These are phyloP conservation scores for Apistogramma diplotaenia DNA, from an alignment of 2,113 vertebrate species.

Conservation along the genomic window DNA sequence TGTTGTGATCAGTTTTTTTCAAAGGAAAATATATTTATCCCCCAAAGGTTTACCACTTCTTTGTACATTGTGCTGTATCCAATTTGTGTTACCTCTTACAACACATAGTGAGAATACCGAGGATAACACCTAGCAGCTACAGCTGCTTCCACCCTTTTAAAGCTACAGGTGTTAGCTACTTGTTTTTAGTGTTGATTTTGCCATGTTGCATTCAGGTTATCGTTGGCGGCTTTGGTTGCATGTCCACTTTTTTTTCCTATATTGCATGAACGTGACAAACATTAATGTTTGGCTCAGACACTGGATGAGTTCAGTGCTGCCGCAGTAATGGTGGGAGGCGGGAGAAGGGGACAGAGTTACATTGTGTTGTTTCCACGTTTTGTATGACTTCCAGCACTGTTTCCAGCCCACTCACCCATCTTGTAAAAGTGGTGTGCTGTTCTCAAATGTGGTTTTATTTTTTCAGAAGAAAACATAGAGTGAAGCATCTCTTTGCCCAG, in stretches of 20 bases:
- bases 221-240: background rate
- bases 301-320: background rate
- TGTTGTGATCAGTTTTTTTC: too few relatives aligned
- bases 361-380: constrained; percentile 41
- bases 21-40: too few relatives aligned
- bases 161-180: too few relatives aligned
- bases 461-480: constrained; percentile 10
- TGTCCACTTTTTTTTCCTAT: background rate
- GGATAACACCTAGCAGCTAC: too few relatives aligned
- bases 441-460: constrained; percentile 24
- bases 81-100: too few relatives aligned
- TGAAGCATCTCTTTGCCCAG: background rate
- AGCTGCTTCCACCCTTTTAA: background rate
- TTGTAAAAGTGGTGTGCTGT: constrained; percentile 35
- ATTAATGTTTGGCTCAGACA: background rate
- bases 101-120: too few relatives aligned
- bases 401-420: constrained; percentile 27
- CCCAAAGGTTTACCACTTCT: too few relatives aligned
- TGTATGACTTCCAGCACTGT: constrained; percentile 33
- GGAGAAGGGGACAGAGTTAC: constrained; percentile 11
- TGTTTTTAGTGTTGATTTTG: background rate
- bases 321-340: background rate
- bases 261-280: constrained; percentile 22
- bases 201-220: background rate
- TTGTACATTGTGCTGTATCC: too few relatives aligned